Base-by-base conservation (phyloP, 1,140 invertebrate genomes). In the Drosophila sp. region DNA sequence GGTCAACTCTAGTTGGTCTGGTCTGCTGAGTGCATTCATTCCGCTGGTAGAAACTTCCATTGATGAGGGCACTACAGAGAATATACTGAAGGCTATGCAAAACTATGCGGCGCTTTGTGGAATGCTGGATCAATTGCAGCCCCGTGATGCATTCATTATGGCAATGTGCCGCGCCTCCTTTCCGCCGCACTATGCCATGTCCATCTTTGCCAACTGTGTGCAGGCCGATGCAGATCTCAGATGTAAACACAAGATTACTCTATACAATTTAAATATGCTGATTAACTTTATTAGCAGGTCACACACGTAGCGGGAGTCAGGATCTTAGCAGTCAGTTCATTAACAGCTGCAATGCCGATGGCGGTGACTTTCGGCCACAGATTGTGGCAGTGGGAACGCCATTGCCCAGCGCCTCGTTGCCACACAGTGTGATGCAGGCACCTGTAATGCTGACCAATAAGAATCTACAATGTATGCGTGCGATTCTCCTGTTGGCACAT, bases 371-470 rank as follows among this genome's bases (percentile, higher is more conserved):
- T 83, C 92, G 97, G 18, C 97, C 97, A 80, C 98, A 99, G 93
- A 97, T 99, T 46, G 97, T 99, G 36, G 98, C 97, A 70, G 97
- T 97, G 59, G 98, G 98, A 9, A 98, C 97, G 4, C 96, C 98
- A 18, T 91, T 99, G 66, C 96, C 97, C 2, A 97, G 97, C 38
- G 95, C 97, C 46, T 95, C 97, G 9, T 92, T 94, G 86, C 97
- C 94, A 57, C 94, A 90, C 50, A 91, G 84, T 34, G 95, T 96
- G 16, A 96, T 97, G 90, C 97, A 97, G 92, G 97, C 96, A n/a
- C 97, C 97, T n/a, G 98, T 99, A 32, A 98, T 99, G 97, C 93
- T 99, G 80, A 99, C 98, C 4, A 97, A 98, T 0, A 98, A 99
- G 89, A 99, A 99, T 94, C 94, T 99, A 16, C 97, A 99, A 80